These are phyloP conservation scores for Drosophila arawakana DNA, from an alignment of 1,140 invertebrate species.

Conservation along the genomic window DNA sequence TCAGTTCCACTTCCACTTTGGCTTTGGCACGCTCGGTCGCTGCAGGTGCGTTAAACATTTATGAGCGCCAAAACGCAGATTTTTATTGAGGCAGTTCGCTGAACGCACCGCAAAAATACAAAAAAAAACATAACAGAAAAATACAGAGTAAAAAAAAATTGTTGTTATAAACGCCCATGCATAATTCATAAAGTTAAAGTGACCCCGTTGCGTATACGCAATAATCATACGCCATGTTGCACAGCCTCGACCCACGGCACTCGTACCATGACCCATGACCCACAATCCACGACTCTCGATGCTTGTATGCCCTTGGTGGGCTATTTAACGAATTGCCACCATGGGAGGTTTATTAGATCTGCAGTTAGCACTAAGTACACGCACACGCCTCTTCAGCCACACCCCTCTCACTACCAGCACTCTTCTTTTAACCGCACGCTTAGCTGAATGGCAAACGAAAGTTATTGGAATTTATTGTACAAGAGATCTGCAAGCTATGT, in stretches of 20 bases:
- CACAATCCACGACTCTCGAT: not conserved
- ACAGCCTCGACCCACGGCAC: slow-evolving; percentile 2
- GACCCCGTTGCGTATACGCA: slow-evolving; percentile 78
- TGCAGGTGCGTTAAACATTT: slow-evolving; percentile 82
- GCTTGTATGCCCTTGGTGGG: slow-evolving; percentile 35
- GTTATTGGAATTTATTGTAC: slow-evolving; percentile 7
- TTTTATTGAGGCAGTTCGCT: slow-evolving; percentile 52
- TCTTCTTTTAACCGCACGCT: too few species aligned
- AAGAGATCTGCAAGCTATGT: not conserved
- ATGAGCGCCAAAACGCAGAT: slow-evolving; percentile 68
- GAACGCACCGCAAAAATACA: slow-evolving; percentile 57
- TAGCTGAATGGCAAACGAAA: not conserved
- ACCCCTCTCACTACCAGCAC: too few species aligned
- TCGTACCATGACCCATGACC: too few species aligned
- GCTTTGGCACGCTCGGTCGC: slow-evolving; percentile 23
- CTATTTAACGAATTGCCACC: slow-evolving; percentile 42
- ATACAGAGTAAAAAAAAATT: too few species aligned
- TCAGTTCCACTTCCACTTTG: too few species aligned
- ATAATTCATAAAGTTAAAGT: slow-evolving; percentile 80
- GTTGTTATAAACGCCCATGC: slow-evolving; percentile 73
- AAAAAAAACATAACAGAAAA: too few species aligned
- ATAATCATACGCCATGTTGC: slow-evolving; percentile 70
- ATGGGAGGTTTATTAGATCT: slow-evolving; percentile 35
- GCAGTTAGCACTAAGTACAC: not conserved
- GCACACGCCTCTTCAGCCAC: too few species aligned